phyloP scores from a whole-genome alignment of 2,888 invertebrate genomes.

The Leptopilina syphax region DNA sequence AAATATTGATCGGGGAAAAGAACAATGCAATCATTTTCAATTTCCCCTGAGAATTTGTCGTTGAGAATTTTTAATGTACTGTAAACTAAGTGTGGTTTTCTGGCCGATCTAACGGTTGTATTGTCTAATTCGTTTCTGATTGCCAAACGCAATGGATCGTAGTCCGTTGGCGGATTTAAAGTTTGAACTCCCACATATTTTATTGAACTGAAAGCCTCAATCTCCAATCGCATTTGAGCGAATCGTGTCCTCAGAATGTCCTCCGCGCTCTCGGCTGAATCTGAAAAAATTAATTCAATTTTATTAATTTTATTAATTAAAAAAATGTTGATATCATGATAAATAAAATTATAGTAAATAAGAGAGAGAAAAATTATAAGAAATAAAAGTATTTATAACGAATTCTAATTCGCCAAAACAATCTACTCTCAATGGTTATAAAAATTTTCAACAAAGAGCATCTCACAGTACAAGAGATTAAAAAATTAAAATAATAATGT shows the following conservation, averaged over 20 bases:
- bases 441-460: too few relatives aligned
- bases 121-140: constrained; percentile 83
- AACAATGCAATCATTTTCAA: constrained; percentile 80
- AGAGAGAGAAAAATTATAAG: too few relatives aligned
- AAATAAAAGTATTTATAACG: too few relatives aligned
- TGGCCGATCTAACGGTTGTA: constrained; percentile 83
- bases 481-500: constrained; percentile 6
- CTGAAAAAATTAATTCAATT: constrained; percentile 65
- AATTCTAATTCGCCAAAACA: too few relatives aligned
- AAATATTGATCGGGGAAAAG: constrained; percentile 89
- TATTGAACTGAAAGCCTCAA: constrained; percentile 86
- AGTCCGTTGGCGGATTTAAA: constrained; percentile 79
- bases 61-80: constrained; percentile 85
- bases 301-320: too few relatives aligned
- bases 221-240: constrained; percentile 80
- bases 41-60: constrained; percentile 85
- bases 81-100: constrained; percentile 83
- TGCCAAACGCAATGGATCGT: constrained; percentile 79
- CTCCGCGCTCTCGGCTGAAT: constrained; percentile 80
- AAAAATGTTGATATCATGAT: too few relatives aligned
- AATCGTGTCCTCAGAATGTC: constrained; percentile 82
- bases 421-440: too few relatives aligned
- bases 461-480: not conserved
- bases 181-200: constrained; percentile 83
- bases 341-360: too few relatives aligned